Evolutionary conservation across 1,140 invertebrate species (phyloP).

Genomic region (Holcopasites calliopsidis): DNA sequence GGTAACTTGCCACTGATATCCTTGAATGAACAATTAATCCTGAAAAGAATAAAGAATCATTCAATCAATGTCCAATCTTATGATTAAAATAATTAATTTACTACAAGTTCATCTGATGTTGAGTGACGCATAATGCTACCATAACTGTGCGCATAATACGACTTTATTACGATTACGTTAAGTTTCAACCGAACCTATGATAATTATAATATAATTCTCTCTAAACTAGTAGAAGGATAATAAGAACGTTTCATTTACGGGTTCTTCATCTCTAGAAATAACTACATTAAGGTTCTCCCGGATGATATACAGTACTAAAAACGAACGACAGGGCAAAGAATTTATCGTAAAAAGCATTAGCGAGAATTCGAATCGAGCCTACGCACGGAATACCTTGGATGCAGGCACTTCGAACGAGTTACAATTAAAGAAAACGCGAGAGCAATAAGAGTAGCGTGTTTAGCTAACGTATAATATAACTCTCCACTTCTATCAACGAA

Average conservation of each 20-base stretch:
- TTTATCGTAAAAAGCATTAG: conserved; percentile 9
- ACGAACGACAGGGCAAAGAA: neutral
- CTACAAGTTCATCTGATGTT: neutral
- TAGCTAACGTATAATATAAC: neutral
- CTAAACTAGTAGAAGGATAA: neutral
- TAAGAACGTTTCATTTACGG: neutral
- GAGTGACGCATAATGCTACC: neutral
- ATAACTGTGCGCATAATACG: neutral
- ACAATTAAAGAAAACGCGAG: conserved; percentile 5
- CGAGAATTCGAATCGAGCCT: conserved; percentile 4
- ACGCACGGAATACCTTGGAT: conserved; percentile 3
- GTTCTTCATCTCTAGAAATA: conserved; percentile 3
- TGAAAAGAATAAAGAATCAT: neutral
- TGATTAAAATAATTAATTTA: neutral
- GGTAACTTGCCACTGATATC: too few species aligned
- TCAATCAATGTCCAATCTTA: neutral
- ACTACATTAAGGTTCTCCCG: conserved; percentile 5
- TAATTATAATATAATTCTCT: too few species aligned
- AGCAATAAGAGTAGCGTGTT: conserved; percentile 8
- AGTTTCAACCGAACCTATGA: neutral
- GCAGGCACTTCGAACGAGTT: neutral
- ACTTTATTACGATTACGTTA: neutral
- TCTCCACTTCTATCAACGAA: neutral
- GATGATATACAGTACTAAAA: neutral
- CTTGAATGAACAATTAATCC: neutral